phyloP scores from a whole-genome alignment of 2,888 invertebrate genomes.

The Eupithecia centaureata region DNA sequence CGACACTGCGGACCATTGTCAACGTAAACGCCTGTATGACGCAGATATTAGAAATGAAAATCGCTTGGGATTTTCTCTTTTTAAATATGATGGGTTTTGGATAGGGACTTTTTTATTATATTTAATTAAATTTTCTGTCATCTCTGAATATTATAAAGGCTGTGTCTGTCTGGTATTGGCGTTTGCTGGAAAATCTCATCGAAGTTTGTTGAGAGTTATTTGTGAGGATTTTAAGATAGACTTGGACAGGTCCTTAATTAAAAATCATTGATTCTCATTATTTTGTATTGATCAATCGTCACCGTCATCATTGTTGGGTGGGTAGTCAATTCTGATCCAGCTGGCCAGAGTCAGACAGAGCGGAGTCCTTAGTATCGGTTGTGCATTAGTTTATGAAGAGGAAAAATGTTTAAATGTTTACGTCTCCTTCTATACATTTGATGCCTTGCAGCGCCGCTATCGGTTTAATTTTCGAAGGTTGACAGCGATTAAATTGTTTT shows the following conservation, averaged over 20 bases:
- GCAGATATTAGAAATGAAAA: constrained; percentile 59
- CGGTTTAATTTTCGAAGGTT: no score
- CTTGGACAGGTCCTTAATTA: constrained; percentile 7
- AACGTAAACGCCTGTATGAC: constrained; percentile 50
- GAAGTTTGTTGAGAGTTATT: constrained; percentile 65
- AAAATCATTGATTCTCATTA: constrained; percentile 8
- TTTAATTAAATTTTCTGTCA: constrained; percentile 83
- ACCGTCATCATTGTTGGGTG: neutral
- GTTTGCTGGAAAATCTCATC: constrained; percentile 71
- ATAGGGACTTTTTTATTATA: constrained; percentile 82
- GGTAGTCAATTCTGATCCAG: no score
- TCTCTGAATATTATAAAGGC: constrained; percentile 68
- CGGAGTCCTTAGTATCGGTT: no score
- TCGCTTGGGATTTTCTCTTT: constrained; percentile 50
- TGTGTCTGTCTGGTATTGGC: constrained; percentile 78
- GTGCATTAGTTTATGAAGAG: no score
- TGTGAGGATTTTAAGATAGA: constrained; percentile 36
- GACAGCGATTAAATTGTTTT: no score
- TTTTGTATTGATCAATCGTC: neutral
- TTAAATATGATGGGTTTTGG: constrained; percentile 57
- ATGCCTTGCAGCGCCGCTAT: no score
- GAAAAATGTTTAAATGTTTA: no score
- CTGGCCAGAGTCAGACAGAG: no score
- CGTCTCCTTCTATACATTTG: no score
- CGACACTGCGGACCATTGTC: constrained; percentile 35